phyloP scores from a whole-genome alignment of 2,797 vertebrate genomes.

The Sebastes wilsoni region DNA sequence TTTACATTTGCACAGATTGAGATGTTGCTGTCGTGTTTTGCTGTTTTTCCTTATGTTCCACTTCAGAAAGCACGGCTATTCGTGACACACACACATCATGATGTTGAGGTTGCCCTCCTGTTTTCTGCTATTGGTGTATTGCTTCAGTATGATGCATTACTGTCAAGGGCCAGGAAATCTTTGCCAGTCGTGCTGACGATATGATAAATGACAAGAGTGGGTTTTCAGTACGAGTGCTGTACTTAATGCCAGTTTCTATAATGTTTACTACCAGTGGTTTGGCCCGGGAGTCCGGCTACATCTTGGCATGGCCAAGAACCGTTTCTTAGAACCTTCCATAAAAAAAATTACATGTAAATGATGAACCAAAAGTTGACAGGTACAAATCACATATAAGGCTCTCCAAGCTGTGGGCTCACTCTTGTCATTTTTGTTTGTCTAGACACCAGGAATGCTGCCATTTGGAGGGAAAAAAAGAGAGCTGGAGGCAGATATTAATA shows the following conservation, averaged over 20 bases:
- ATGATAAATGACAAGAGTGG: slow-evolving; percentile 66
- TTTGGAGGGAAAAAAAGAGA: slow-evolving; percentile 17
- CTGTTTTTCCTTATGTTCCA: background rate
- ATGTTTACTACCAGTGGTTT: slow-evolving; percentile 73
- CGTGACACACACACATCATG: background rate
- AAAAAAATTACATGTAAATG: slow-evolving; percentile 56
- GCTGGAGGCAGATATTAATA: slow-evolving; percentile 45
- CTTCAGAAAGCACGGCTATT: background rate
- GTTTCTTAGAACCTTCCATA: slow-evolving; percentile 59
- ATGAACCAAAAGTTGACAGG: slow-evolving; percentile 57
- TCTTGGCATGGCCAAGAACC: slow-evolving; percentile 46
- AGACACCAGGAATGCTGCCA: slow-evolving; percentile 59
- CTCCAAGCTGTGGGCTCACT: slow-evolving; percentile 50
- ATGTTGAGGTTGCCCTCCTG: background rate
- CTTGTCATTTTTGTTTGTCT: slow-evolving; percentile 72
- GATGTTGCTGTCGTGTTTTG: slow-evolving; percentile 18
- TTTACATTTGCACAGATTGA: slow-evolving; percentile 45
- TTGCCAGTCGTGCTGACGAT: slow-evolving; percentile 49
- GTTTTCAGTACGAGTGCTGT: slow-evolving; percentile 46
- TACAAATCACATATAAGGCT: slow-evolving; percentile 60
- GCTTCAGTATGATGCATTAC: slow-evolving; percentile 25
- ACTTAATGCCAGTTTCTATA: slow-evolving; percentile 66
- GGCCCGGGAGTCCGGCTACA: slow-evolving; percentile 50
- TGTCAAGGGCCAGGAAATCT: slow-evolving; percentile 29
- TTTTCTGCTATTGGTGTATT: background rate